Conservation (phyloP, 1,140 invertebrate species). For the Pogonognathellus flavescens region DNA sequence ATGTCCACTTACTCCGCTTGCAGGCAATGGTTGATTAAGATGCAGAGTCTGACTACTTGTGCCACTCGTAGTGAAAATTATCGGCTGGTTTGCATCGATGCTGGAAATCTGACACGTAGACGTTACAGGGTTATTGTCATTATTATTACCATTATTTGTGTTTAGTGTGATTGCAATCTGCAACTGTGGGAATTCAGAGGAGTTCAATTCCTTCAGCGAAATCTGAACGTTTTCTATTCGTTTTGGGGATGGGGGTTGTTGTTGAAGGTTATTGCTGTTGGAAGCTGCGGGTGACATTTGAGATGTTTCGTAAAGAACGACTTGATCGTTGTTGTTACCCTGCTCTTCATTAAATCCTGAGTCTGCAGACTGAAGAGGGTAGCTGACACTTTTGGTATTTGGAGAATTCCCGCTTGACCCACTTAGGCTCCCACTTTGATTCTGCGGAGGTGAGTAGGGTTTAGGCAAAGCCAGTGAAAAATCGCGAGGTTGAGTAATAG, state of each 20-base stretch:
- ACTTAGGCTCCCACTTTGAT: not conserved
- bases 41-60: no score
- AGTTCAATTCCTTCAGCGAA: constrained; percentile 63
- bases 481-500: constrained; percentile 31
- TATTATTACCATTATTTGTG: constrained; percentile 54
- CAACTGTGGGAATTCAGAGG: constrained; percentile 64
- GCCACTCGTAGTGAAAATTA: no score
- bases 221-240: constrained; percentile 67
- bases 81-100: no score
- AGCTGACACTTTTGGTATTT: not conserved
- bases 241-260: constrained; percentile 26
- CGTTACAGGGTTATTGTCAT: not conserved
- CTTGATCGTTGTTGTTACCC: not conserved
- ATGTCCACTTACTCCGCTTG: no score
- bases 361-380: not conserved
- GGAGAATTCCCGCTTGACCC: not conserved
- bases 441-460: constrained; percentile 56
- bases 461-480: constrained; percentile 54
- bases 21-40: no score
- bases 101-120: not conserved
- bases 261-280: constrained; percentile 8
- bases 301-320: constrained; percentile 10
- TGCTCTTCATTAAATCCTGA: constrained; percentile 4
- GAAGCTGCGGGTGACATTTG: constrained; percentile 1
- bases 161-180: constrained; percentile 67